Evolutionary conservation across 2,113 vertebrate species (phyloP).

Genomic region (Vombatus ursinus): DNA sequence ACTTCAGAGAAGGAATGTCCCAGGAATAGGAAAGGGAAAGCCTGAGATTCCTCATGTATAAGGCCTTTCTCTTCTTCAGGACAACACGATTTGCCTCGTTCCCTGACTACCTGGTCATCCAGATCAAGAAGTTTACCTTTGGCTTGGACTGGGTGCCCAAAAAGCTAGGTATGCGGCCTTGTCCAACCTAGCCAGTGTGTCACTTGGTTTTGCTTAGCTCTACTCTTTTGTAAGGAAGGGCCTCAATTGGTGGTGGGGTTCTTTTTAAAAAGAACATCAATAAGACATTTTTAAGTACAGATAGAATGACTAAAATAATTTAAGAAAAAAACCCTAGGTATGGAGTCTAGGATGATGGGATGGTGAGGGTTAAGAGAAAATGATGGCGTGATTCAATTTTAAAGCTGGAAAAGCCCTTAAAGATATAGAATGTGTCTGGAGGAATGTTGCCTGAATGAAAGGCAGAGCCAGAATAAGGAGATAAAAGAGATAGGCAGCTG

Average conservation of each 20-base stretch:
- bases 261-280: background rate
- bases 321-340: background rate
- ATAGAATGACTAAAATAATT: background rate
- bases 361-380: background rate
- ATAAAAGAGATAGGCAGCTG: background rate
- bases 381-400: background rate
- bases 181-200: background rate
- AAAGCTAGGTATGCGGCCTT: conserved; percentile 92
- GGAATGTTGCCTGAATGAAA: background rate
- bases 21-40: conserved; percentile 3
- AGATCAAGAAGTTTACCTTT: conserved; percentile 99
- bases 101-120: conserved; percentile 98
- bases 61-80: conserved; percentile 82
- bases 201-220: background rate
- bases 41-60: conserved; percentile 29
- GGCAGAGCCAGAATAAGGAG: background rate
- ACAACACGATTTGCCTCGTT: conserved; percentile 98
- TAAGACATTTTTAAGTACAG: background rate
- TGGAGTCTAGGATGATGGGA: background rate
- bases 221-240: background rate
- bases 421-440: background rate
- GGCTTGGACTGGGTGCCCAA: conserved; percentile 99
- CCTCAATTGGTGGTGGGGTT: background rate
- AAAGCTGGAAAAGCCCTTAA: background rate
- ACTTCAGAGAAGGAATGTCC: background rate